phyloP scores from a whole-genome alignment of 2,888 invertebrate genomes.

The Chromoteleia sp. region DNA sequence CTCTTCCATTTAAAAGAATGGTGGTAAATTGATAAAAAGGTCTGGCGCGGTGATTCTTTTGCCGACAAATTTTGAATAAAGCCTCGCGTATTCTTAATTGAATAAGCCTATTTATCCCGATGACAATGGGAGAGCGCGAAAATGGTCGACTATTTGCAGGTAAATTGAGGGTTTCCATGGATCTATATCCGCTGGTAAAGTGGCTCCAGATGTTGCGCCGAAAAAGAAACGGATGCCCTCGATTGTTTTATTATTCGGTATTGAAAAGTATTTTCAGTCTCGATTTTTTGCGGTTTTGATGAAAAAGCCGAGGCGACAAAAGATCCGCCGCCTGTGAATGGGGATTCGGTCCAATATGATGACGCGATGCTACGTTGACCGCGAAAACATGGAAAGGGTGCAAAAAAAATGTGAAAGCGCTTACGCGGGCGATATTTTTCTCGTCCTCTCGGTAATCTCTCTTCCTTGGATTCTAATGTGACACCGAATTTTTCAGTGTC shows the following conservation, averaged over 20 bases:
- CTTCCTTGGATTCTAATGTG: constrained; percentile 50
- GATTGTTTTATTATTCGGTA: constrained; percentile 69
- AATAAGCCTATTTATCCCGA: constrained; percentile 56
- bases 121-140: constrained; percentile 24
- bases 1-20: background rate
- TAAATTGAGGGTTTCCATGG: constrained; percentile 54
- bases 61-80: constrained; percentile 9
- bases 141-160: constrained; percentile 51
- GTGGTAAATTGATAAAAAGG: no score
- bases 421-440: constrained; percentile 39
- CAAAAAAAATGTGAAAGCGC: constrained; percentile 35
- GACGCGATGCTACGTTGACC: constrained; percentile 58
- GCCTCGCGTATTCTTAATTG: constrained; percentile 34
- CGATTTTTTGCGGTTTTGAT: constrained; percentile 70
- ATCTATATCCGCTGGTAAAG: constrained; percentile 60
- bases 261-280: constrained; percentile 70
- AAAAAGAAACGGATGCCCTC: constrained; percentile 61
- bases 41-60: no score
- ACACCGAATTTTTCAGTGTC: constrained; percentile 47
- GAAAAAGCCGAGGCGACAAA: constrained; percentile 69
- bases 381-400: constrained; percentile 44
- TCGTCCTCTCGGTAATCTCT: constrained; percentile 33
- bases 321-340: constrained; percentile 58
- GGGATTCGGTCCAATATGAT: constrained; percentile 56
- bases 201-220: constrained; percentile 62